phyloP scores from a whole-genome alignment of 2,797 vertebrate species.

The Sarcophilus harrisii region DNA sequence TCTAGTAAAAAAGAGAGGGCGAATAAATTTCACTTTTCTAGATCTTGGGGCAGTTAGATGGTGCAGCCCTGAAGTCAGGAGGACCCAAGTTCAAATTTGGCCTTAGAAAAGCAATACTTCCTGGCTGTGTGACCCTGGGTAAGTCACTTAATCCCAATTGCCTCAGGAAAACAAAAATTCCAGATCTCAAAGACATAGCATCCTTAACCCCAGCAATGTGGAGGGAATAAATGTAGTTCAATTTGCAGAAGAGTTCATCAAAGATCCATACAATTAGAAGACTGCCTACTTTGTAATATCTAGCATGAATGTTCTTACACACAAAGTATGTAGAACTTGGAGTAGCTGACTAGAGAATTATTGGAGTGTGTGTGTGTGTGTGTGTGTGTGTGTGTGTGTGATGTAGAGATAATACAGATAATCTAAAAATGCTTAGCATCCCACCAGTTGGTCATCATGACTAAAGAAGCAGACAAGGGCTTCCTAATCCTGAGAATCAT shows the following conservation, averaged over 20 bases:
- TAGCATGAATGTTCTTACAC: background rate
- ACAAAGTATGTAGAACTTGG: background rate
- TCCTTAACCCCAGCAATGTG: background rate
- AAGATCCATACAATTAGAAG: background rate
- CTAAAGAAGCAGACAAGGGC: background rate
- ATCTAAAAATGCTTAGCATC: background rate
- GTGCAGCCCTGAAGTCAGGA: too few species aligned
- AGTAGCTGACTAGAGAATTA: background rate
- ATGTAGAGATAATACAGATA: background rate
- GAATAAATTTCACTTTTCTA: background rate
- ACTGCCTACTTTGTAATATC: background rate
- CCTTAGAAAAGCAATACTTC: too few species aligned
- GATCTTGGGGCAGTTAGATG: too few species aligned
- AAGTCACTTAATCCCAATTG: too few species aligned
- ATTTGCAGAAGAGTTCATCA: background rate
- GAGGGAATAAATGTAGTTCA: background rate
- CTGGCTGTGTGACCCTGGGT: too few species aligned
- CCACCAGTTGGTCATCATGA: background rate
- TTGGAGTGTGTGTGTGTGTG: background rate
- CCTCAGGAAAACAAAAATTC: too few species aligned
- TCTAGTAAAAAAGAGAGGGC: background rate
- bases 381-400: too few species aligned
- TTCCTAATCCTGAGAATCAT: background rate
- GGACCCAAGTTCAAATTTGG: too few species aligned
- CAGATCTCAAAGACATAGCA: background rate